Conservation (phyloP, 2,113 vertebrate species). For the Procapra przewalskii region DNA sequence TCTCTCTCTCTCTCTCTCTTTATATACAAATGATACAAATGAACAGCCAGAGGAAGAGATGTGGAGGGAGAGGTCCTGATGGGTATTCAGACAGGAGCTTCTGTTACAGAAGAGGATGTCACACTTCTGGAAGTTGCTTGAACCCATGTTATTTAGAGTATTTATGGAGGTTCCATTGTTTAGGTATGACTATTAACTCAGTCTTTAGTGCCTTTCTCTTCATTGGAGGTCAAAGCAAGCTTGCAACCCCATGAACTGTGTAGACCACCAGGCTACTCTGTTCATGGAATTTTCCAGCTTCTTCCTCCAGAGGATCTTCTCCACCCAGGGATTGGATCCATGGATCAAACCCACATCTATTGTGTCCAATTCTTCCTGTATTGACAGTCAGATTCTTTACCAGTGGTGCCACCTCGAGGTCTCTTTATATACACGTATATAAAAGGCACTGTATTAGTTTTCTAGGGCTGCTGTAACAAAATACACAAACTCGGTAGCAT, state of each 20-base stretch:
- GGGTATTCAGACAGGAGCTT: neutral
- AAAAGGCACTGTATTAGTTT: neutral
- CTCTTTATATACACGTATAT: rapidly evolving
- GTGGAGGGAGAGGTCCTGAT: neutral
- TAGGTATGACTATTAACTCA: neutral
- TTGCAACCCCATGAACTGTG: neutral
- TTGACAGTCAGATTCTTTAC: neutral
- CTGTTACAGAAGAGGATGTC: neutral
- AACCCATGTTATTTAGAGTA: neutral
- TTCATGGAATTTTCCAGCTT: neutral
- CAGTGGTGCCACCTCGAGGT: neutral
- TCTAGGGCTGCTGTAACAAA: neutral
- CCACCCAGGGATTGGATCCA: neutral
- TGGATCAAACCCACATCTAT: rapidly evolving
- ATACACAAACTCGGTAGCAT: neutral
- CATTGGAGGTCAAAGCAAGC: neutral
- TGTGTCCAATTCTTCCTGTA: neutral
- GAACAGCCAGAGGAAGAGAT: neutral
- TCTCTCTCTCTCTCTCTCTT: neutral
- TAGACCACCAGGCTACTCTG: neutral
- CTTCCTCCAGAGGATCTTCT: neutral
- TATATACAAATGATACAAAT: neutral
- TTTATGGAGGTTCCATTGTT: neutral
- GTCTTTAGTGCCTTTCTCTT: neutral
- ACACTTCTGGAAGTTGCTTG: neutral